These are phyloP conservation scores for Taenioides sp. DNA, from an alignment of 2,797 vertebrate genomes.

Conservation along the genomic window DNA sequence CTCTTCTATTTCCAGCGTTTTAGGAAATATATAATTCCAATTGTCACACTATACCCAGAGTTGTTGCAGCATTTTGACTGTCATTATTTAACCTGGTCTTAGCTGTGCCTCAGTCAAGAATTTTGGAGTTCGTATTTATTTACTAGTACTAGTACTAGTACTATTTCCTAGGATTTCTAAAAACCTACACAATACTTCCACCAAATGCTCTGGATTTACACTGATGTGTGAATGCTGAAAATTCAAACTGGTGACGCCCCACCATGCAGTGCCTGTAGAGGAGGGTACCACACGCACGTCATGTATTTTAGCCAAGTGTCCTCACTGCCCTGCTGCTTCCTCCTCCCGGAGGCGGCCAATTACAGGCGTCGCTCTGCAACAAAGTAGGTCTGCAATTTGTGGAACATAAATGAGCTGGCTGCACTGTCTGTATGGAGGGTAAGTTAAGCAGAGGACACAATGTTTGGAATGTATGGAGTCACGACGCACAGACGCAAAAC, in stretches of 20 bases:
- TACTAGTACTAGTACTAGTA: neutral
- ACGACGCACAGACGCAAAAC: slow-evolving; percentile 71
- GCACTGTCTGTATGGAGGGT: slow-evolving; percentile 39
- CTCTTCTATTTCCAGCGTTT: neutral
- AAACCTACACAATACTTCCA: neutral
- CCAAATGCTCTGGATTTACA: neutral
- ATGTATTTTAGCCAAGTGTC: slow-evolving; percentile 34
- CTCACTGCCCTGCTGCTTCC: slow-evolving; percentile 20
- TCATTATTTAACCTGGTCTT: neutral
- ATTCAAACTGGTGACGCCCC: slow-evolving; percentile 16
- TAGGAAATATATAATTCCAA: neutral
- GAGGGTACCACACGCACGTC: slow-evolving; percentile 35
- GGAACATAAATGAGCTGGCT: slow-evolving; percentile 40
- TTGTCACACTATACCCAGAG: neutral
- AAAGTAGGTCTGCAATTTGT: slow-evolving; percentile 30
- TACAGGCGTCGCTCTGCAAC: slow-evolving; percentile 31
- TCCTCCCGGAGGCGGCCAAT: slow-evolving; percentile 42
- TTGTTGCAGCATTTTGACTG: neutral
- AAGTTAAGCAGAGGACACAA: slow-evolving; percentile 25
- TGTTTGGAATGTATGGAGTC: slow-evolving; percentile 61
- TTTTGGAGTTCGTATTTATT: neutral
- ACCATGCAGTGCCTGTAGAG: slow-evolving; percentile 12
- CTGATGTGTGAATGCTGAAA: neutral
- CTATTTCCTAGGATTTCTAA: neutral
- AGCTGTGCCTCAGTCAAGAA: neutral